A percentile compares a stretch with the other conserved stretches of the same genome.
These are phyloP conservation scores for Armadillidium nasatum DNA, from an alignment of 1,140 invertebrate genomes.

Conservation along the genomic window DNA sequence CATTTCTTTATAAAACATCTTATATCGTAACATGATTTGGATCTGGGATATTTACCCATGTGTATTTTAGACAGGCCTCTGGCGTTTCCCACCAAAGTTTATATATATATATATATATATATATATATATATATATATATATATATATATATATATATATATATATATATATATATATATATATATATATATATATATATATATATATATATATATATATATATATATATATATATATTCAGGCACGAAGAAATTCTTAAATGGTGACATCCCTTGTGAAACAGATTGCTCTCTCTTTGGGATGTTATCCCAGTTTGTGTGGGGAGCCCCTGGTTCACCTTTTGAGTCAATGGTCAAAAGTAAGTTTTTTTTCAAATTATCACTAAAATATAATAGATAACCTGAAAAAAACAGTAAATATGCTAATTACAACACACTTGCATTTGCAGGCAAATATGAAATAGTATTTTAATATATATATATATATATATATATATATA, in stretches of 20 bases:
- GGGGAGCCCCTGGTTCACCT: conserved; percentile 49
- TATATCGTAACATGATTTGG: too few relatives aligned
- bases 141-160: neutral
- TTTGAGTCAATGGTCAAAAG: conserved; percentile 45
- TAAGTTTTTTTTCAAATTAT: conserved; percentile 42
- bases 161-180: neutral
- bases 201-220: neutral
- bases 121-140: neutral
- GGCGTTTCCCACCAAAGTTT: too few relatives aligned
- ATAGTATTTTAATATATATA: too few relatives aligned
- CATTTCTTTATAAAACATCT: too few relatives aligned
- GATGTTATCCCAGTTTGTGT: conserved; percentile 49
- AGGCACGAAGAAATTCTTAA: conserved; percentile 48
- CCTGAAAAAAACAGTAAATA: too few relatives aligned
- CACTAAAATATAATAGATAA: too few relatives aligned
- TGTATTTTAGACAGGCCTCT: too few relatives aligned
- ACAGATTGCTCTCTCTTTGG: conserved; percentile 53
- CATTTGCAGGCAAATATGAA: too few relatives aligned
- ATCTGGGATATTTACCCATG: too few relatives aligned
- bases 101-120: neutral
- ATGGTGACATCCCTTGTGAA: conserved; percentile 49
- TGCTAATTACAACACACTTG: too few relatives aligned
- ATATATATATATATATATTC: neutral
- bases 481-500: too few relatives aligned
- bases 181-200: neutral